These are phyloP conservation scores for Temnothorax unifasciatus DNA, from an alignment of 2,888 invertebrate genomes.

Conservation along the genomic window DNA sequence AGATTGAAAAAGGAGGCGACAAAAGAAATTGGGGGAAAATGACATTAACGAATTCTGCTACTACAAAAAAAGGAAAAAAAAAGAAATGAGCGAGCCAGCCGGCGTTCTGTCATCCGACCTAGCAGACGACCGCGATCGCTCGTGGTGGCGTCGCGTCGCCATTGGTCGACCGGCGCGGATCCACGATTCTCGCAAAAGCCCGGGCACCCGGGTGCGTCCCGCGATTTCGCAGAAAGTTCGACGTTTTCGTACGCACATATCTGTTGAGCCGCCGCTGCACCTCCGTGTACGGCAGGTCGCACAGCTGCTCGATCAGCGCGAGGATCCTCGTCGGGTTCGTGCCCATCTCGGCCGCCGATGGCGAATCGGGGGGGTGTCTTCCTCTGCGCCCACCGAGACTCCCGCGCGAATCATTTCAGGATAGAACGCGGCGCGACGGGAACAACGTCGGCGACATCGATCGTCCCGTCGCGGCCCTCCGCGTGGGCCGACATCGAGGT, in stretches of 20 bases:
- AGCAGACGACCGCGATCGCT: constrained; percentile 25
- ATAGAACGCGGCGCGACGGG: not conserved
- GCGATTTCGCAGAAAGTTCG: not conserved
- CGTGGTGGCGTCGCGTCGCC: not conserved
- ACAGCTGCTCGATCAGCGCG: constrained; percentile 77
- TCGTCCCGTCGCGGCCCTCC: not conserved
- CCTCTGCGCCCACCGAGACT: not conserved
- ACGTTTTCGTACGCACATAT: constrained; percentile 87
- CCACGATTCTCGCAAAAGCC: too few species aligned
- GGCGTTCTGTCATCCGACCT: not conserved
- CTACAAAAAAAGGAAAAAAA: too few species aligned
- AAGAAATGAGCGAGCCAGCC: not conserved
- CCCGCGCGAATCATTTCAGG: constrained; percentile 22
- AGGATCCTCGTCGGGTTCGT: constrained; percentile 71
- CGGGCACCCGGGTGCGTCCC: not conserved
- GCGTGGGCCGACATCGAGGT: not conserved
- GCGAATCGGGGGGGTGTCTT: too few species aligned
- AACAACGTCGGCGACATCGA: not conserved
- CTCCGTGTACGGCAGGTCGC: constrained; percentile 80
- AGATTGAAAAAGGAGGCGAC: too few species aligned
- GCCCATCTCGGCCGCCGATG: constrained; percentile 65
- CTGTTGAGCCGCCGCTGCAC: constrained; percentile 89
- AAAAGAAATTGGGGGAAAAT: not conserved
- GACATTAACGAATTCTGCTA: not conserved
- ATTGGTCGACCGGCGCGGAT: constrained; percentile 5